Percentiles rank a stretch among this genome's conserved stretches.
Conservation (phyloP, 2,888 invertebrate genomes). For the Limnephilus auricula region DNA sequence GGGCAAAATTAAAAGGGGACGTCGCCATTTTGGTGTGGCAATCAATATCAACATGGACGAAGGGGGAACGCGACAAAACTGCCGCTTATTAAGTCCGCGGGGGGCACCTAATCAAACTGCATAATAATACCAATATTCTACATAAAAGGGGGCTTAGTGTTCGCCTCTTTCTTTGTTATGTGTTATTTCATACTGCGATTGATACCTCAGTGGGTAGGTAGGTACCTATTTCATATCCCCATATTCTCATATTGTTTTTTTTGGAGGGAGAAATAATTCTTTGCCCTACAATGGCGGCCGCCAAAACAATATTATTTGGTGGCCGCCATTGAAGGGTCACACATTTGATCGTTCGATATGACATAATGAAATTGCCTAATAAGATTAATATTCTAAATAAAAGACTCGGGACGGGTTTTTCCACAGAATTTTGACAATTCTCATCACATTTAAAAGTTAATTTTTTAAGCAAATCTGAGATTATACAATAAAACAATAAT, state of each 20-base stretch:
- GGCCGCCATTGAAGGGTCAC: not conserved
- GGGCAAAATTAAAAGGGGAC: not conserved
- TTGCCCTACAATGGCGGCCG: too few species aligned
- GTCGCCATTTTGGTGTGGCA: constrained; percentile 10
- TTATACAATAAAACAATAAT: too few species aligned
- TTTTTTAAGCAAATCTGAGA: too few species aligned
- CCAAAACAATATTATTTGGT: not conserved
- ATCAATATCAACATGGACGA: not conserved
- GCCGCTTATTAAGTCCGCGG: constrained; percentile 21
- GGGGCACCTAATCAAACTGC: constrained; percentile 10
- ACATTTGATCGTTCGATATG: not conserved
- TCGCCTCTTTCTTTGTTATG: not conserved
- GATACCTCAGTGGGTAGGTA: not conserved
- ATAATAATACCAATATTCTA: not conserved
- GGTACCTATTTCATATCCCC: not conserved
- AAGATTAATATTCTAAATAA: not conserved
- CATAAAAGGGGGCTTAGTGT: constrained; percentile 3
- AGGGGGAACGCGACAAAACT: not conserved
- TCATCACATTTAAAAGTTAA: too few species aligned
- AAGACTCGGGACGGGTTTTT: too few species aligned
- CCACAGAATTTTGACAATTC: too few species aligned
- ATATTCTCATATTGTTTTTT: not conserved
- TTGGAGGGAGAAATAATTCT: not conserved
- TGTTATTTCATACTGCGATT: not conserved
- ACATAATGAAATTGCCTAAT: not conserved